Percentiles rank a stretch among this genome's conserved stretches.
phyloP scores from a whole-genome alignment of 2,113 vertebrate genomes.

The Lophotis ruficrista region DNA sequence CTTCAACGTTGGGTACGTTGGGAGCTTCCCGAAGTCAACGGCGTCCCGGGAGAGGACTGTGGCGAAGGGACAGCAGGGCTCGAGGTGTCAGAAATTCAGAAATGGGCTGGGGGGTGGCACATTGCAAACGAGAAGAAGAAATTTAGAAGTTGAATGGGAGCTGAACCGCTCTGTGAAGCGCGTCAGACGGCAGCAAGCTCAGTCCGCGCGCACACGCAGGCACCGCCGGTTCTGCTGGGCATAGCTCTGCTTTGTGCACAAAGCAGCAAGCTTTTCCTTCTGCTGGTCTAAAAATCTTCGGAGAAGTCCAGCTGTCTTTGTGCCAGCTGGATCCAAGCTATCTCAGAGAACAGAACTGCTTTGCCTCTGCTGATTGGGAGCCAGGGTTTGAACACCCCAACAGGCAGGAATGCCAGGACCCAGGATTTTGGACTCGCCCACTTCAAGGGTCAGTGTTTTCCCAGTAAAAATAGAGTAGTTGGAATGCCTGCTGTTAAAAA shows the following conservation, averaged over 20 bases:
- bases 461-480: neutral
- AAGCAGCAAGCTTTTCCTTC: neutral
- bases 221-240: neutral
- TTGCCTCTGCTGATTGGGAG: neutral
- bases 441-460: constrained; percentile 30
- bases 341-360: neutral
- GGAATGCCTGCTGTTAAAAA: constrained; percentile 21
- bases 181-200: neutral
- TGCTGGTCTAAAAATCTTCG: neutral
- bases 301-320: neutral
- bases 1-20: neutral
- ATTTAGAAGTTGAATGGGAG: neutral
- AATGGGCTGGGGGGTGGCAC: neutral
- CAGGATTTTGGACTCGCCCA: neutral
- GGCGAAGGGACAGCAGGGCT: neutral
- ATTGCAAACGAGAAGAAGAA: neutral
- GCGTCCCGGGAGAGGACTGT: neutral
- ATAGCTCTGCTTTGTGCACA: neutral
- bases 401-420: neutral
- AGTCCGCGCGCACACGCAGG: neutral
- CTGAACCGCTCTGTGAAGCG: neutral
- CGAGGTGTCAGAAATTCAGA: too few species aligned
- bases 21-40: neutral
- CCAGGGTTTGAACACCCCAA: neutral
- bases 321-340: neutral